A percentile compares a stretch with the other conserved stretches of the same genome.
These are phyloP conservation scores for Epinephelus cyanopodus DNA, from an alignment of 2,113 vertebrate species.

Conservation along the genomic window DNA sequence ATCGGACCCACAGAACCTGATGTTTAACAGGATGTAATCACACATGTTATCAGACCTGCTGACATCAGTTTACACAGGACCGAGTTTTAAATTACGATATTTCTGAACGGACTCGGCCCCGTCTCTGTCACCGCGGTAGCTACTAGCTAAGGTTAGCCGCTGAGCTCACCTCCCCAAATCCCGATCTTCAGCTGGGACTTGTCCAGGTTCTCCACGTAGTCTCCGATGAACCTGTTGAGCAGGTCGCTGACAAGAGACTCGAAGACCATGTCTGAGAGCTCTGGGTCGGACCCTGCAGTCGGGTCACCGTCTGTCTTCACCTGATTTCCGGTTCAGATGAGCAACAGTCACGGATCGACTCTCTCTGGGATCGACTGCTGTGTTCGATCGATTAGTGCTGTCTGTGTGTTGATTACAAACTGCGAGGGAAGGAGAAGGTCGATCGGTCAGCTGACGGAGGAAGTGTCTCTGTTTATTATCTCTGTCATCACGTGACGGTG, in stretches of 20 bases:
- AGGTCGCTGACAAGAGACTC: conserved; percentile 95
- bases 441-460: conserved; percentile 30
- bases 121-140: not conserved
- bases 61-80: no score
- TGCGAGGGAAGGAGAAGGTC: not conserved
- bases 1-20: accelerated
- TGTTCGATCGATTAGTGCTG: conserved; percentile 22
- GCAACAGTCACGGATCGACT: not conserved
- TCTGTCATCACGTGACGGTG: no score
- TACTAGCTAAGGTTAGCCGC: conserved; percentile 26
- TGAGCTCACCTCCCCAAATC: conserved; percentile 95
- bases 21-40: accelerated
- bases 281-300: not conserved
- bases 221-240: conserved; percentile 94
- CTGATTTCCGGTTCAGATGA: conserved; percentile 39
- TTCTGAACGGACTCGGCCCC: conserved; percentile 2
- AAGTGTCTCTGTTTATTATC: not conserved
- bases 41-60: no score
- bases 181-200: conserved; percentile 98
- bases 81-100: accelerated
- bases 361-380: conserved; percentile 30
- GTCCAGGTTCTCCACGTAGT: conserved; percentile 98
- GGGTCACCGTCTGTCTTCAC: conserved; percentile 1
- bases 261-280: conserved; percentile 87
- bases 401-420: not conserved